A percentile compares a stretch with the other conserved stretches of the same genome.
Conservation (phyloP, 2,797 vertebrate species). For the Strix occidentalis region DNA sequence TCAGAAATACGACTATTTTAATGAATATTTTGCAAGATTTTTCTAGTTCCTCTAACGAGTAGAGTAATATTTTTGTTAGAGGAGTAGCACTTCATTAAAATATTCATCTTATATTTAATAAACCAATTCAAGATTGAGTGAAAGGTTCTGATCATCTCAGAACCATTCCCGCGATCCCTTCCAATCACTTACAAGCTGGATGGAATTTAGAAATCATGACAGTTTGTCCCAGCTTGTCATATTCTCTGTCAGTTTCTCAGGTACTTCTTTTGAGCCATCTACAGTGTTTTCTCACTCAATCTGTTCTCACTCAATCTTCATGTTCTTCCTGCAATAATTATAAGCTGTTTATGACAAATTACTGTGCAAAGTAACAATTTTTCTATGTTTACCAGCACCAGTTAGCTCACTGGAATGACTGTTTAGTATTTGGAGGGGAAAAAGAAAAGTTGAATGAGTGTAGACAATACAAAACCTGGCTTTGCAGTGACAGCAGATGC, state of each 20-base stretch:
- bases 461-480: background rate
- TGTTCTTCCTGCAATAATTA: constrained; percentile 54
- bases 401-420: background rate
- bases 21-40: background rate
- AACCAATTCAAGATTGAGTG: background rate
- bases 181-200: background rate
- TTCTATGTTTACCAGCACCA: constrained; percentile 30
- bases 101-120: background rate
- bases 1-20: background rate
- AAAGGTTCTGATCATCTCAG: background rate
- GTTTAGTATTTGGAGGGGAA: background rate
- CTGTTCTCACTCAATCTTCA: constrained; percentile 59
- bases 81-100: background rate
- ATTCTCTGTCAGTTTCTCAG: constrained; percentile 54
- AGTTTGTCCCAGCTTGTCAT: constrained; percentile 20
- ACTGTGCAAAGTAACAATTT: constrained; percentile 43
- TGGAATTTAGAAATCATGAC: constrained; percentile 16
- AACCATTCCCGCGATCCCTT: background rate
- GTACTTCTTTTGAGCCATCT: constrained; percentile 49
- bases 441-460: constrained; percentile 10
- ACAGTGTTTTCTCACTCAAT: constrained; percentile 59
- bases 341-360: constrained; percentile 58
- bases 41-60: background rate
- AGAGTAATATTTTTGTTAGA: background rate
- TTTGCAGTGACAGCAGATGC: background rate